Evolutionary conservation across 2,797 vertebrate species (phyloP).

Genomic region (Paramormyrops hopkinsi): DNA sequence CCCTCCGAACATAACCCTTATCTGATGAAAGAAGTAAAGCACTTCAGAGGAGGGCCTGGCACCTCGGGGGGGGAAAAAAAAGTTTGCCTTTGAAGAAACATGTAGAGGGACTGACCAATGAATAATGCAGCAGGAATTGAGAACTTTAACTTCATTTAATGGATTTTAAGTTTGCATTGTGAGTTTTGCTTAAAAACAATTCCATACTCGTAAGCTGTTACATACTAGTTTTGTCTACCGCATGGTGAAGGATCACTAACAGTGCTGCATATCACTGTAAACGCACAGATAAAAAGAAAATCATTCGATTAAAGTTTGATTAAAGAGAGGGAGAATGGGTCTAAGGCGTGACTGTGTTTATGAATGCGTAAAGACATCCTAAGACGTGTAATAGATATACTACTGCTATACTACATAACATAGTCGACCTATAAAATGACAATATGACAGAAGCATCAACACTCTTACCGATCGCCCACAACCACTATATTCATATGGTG

Average conservation of each 20-base stretch:
- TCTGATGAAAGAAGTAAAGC: background rate
- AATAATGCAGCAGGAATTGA: background rate
- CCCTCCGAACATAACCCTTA: constrained; percentile 34
- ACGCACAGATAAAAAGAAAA: background rate
- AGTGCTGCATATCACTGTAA: background rate
- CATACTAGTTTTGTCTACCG: background rate
- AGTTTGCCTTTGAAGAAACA: constrained; percentile 2
- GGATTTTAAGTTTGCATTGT: background rate
- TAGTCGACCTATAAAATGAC: background rate
- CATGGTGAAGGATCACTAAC: background rate
- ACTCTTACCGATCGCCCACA: background rate
- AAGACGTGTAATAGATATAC: background rate
- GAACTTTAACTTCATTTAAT: background rate
- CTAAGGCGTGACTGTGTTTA: background rate
- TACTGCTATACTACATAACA: background rate
- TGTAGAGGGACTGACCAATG: background rate
- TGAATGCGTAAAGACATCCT: background rate
- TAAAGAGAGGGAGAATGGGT: background rate
- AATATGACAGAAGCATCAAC: background rate
- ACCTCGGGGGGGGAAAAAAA: background rate
- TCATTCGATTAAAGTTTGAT: background rate
- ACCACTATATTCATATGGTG: background rate
- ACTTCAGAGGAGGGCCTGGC: background rate
- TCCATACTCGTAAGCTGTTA: background rate
- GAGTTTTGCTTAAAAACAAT: background rate